A percentile compares a stretch with the other conserved stretches of the same genome.
Conservation (phyloP, 2,888 invertebrate species). For the Leptinotarsa juncta region DNA sequence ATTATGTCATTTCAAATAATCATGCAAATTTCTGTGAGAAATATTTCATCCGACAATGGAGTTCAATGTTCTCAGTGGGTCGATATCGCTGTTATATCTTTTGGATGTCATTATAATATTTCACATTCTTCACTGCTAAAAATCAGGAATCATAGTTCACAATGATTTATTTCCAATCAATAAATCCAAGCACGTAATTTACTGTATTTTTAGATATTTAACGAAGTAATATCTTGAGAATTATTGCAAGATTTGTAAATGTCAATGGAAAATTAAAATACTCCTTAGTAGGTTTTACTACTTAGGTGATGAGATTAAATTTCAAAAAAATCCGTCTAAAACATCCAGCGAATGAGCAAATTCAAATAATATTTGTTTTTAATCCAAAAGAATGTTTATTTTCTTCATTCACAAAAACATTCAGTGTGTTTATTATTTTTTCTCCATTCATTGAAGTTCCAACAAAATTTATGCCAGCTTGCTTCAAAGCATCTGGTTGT, state of each 20-base stretch:
- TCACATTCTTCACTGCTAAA: background rate
- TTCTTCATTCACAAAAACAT: too few relatives aligned
- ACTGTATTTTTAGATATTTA: background rate
- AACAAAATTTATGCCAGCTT: too few relatives aligned
- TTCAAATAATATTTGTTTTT: too few relatives aligned
- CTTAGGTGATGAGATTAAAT: background rate
- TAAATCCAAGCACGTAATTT: background rate
- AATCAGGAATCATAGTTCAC: background rate
- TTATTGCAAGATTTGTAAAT: background rate
- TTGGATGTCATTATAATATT: background rate
- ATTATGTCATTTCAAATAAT: background rate
- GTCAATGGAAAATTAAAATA: background rate
- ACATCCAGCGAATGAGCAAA: too few relatives aligned
- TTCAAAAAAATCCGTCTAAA: too few relatives aligned
- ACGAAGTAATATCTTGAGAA: background rate
- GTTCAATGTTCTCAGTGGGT: constrained; percentile 15
- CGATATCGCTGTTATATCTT: constrained; percentile 2
- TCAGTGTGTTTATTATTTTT: too few relatives aligned
- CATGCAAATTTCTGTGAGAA: background rate
- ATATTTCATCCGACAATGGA: background rate
- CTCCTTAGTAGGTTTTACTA: background rate
- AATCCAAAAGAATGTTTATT: too few relatives aligned
- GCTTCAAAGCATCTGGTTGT: too few relatives aligned
- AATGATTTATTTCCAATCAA: background rate
- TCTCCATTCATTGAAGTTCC: too few relatives aligned